Conservation (phyloP, 1,140 invertebrate species). For the Drosophila lacertosa region DNA sequence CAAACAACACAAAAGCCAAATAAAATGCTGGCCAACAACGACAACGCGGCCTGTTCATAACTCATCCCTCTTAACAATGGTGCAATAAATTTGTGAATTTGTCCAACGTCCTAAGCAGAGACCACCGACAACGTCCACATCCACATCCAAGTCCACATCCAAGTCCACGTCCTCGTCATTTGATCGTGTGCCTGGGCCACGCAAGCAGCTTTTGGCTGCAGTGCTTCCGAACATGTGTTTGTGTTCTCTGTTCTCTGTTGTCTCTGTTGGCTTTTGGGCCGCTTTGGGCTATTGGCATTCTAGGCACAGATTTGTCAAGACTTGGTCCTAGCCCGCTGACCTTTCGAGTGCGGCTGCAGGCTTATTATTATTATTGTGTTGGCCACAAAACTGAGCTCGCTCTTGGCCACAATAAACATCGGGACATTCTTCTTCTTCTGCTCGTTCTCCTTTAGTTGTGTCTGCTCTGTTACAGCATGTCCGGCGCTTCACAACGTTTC, state of each 20-base stretch:
- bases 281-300: slow-evolving; percentile 27
- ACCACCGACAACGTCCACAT: slow-evolving; percentile 59
- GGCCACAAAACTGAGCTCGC: slow-evolving; percentile 16
- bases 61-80: slow-evolving; percentile 73
- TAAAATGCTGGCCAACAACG: neutral
- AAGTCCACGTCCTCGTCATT: slow-evolving; percentile 57
- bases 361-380: no score
- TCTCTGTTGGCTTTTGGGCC: slow-evolving; percentile 13
- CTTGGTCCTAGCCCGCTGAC: slow-evolving; percentile 30
- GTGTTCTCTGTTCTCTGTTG: no score
- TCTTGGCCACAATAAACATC: slow-evolving; percentile 25
- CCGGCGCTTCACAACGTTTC: slow-evolving; percentile 68
- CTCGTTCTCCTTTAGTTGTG: neutral
- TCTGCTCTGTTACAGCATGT: slow-evolving; percentile 43
- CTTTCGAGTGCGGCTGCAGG: slow-evolving; percentile 43
- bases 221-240: slow-evolving; percentile 68
- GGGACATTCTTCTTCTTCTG: neutral
- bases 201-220: slow-evolving; percentile 17
- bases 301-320: slow-evolving; percentile 73
- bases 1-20: neutral
- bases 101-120: slow-evolving; percentile 62
- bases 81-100: slow-evolving; percentile 82
- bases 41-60: slow-evolving; percentile 62
- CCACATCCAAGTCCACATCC: slow-evolving; percentile 15
- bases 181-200: slow-evolving; percentile 64